A percentile compares a stretch with the other conserved stretches of the same genome.
Conservation (phyloP, 2,888 invertebrate species). For the Agrotis segetum region DNA sequence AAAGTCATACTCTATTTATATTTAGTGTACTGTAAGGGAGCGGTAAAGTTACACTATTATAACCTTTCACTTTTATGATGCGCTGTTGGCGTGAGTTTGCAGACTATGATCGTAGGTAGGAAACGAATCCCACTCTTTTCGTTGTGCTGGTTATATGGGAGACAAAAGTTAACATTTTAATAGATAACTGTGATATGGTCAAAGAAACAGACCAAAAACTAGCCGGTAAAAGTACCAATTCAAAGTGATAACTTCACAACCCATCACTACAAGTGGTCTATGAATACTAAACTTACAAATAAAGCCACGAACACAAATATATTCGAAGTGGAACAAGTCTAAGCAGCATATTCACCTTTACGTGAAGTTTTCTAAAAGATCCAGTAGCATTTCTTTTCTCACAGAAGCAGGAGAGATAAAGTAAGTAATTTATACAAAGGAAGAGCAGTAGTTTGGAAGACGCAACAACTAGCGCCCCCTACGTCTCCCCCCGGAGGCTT, state of each 20-base stretch:
- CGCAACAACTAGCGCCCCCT: conserved; percentile 67
- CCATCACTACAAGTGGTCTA: background rate
- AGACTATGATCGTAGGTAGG: too few relatives aligned
- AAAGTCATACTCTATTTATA: too few relatives aligned
- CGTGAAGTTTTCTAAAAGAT: conserved; percentile 54
- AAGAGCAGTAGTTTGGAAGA: conserved; percentile 67
- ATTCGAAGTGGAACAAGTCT: conserved; percentile 36
- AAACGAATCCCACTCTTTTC: too few relatives aligned
- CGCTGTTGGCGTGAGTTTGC: too few relatives aligned
- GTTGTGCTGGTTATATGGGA: too few relatives aligned
- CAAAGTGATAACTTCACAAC: conserved; percentile 2
- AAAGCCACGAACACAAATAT: conserved; percentile 21
- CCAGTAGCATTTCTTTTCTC: conserved; percentile 56
- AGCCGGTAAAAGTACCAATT: conserved; percentile 1
- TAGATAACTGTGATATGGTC: background rate
- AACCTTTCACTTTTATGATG: too few relatives aligned
- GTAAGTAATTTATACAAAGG: conserved; percentile 66
- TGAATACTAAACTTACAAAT: conserved; percentile 32
- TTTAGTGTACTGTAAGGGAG: too few relatives aligned
- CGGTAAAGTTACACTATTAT: too few relatives aligned
- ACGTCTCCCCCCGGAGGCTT: conserved; percentile 61
- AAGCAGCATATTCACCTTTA: conserved; percentile 51
- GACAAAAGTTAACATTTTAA: too few relatives aligned
- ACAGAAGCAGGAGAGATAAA: conserved; percentile 61
- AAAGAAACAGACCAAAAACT: background rate